Conservation (phyloP, 1,140 invertebrate genomes). For the Drosophila busckii region DNA sequence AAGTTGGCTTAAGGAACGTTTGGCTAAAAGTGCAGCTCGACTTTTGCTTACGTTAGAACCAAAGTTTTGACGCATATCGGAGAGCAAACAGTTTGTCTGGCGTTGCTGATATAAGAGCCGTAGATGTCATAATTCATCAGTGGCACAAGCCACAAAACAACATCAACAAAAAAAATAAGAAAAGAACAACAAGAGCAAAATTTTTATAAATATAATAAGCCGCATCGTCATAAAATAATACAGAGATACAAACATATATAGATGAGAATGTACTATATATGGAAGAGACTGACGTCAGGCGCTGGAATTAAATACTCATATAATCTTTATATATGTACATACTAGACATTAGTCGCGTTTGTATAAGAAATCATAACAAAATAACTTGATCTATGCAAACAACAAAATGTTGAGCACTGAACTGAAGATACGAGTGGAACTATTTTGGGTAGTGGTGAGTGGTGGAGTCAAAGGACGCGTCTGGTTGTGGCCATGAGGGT, state of each 20-base stretch:
- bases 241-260: too few relatives aligned
- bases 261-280: constrained; percentile 35
- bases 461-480: constrained; percentile 40
- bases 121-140: constrained; percentile 53
- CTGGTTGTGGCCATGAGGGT: constrained; percentile 41
- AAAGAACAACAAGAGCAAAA: constrained; percentile 36
- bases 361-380: constrained; percentile 20
- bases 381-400: constrained; percentile 34
- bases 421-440: constrained; percentile 17
- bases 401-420: constrained; percentile 31
- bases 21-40: background rate
- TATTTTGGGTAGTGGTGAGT: background rate
- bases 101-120: constrained; percentile 21
- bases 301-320: constrained; percentile 22
- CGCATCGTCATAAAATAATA: constrained; percentile 37
- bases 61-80: background rate
- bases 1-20: background rate
- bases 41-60: background rate
- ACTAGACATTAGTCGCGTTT: constrained; percentile 2
- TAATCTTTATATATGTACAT: too few relatives aligned
- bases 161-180: constrained; percentile 47
- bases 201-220: constrained; percentile 41
- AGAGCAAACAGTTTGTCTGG: constrained; percentile 1
- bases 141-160: constrained; percentile 54
- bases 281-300: constrained; percentile 38